Evolutionary conservation across 2,797 vertebrate species (phyloP).

Genomic region (Graptemys geographica): DNA sequence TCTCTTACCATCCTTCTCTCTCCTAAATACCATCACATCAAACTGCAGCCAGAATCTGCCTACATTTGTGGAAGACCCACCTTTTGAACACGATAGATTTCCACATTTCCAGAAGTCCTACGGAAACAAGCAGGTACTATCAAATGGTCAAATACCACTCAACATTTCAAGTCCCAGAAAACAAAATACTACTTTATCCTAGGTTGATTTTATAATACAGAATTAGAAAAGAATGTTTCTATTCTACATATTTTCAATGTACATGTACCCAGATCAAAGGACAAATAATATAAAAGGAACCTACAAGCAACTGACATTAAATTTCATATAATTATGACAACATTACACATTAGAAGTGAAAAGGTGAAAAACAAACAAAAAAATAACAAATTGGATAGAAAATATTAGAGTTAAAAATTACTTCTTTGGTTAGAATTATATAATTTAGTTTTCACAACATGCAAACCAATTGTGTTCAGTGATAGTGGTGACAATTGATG

Average conservation of each 20-base stretch:
- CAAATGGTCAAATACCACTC: background rate
- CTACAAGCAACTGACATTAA: background rate
- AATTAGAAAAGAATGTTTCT: background rate
- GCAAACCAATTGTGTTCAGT: too few relatives aligned
- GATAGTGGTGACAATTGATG: too few relatives aligned
- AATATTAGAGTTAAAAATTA: too few relatives aligned
- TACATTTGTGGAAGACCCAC: background rate
- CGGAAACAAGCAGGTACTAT: background rate
- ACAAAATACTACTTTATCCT: background rate
- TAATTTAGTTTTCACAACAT: too few relatives aligned
- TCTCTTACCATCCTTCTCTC: background rate
- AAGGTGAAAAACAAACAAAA: background rate
- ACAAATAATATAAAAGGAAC: background rate
- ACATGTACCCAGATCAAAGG: background rate
- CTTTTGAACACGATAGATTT: background rate
- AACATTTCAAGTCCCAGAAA: background rate
- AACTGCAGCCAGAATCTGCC: background rate
- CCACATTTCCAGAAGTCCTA: background rate
- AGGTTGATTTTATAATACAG: background rate
- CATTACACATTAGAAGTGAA: background rate
- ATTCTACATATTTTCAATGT: background rate
- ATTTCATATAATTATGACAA: background rate
- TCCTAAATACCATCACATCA: background rate
- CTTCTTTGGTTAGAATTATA: too few relatives aligned
- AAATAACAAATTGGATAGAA: background rate